Base-by-base conservation (phyloP, 2,113 vertebrate species). In the Pituophis catenifer region DNA sequence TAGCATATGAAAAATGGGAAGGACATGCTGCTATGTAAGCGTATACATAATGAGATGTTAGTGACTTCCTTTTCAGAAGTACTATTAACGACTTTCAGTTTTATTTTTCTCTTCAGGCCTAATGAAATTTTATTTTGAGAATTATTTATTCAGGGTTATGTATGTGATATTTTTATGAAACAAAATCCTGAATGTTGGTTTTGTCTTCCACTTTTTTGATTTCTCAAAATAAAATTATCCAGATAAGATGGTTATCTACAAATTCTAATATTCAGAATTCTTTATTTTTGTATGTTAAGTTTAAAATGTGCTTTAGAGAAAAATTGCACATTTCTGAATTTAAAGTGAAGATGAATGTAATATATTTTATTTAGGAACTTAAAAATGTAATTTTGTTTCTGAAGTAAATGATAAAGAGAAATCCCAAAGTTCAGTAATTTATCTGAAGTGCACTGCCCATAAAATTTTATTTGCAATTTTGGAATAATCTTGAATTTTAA, bases 271-370 rank as follows among this genome's bases (percentile, higher is more conserved):
- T 33, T 91, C 0, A 0, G 93, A 70, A 55, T 93, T 50, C 58
- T 91, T 4, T 96, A 95, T 95, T 91, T 94, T 57, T 95, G 58
- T 94, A 33, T 57, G 29, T 88, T 89, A 85, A 38, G 91, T 92
- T 59, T 93, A 59, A 91, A 95, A 59, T 92, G 90, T 50, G 9
- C 88, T 92, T 59, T 19, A 86, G 3, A 58, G 94, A 13, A 8
- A 65, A 91, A 62, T 87, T 93, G 53, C 59, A 65, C 55, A 59
- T 12, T 50, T 0, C 87, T 24, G 94, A 94, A 62, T 88, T 44
- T 48, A 3, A 70, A 52, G 54, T 70, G 93, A 52, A 1, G 0
- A n/a, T 92, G 62, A 11, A 17, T 96, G 87, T 75, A 95, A 15
- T 90, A 94, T 59, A 89, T 87, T 70, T 91, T 90, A 38, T 87